Conservation (phyloP, 2,113 vertebrate genomes). For the Paedocypris sp. region DNA sequence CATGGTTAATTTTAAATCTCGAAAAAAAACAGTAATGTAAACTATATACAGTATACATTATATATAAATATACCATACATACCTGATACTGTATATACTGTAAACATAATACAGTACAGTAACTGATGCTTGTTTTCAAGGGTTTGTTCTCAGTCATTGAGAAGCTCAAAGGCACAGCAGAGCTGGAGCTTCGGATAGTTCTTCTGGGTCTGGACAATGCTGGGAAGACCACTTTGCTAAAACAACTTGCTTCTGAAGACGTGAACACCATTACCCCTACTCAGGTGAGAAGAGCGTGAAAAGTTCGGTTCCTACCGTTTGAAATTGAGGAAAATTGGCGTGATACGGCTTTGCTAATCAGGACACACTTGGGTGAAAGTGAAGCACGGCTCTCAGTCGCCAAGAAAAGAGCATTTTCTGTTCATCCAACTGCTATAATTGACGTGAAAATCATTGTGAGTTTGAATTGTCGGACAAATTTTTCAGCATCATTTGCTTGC, state of each 20-base stretch:
- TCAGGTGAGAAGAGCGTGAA: constrained; percentile 58
- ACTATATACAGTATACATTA: too few relatives aligned
- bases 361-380: not conserved
- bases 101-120: not conserved
- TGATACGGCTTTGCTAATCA: not conserved
- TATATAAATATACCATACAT: too few relatives aligned
- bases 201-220: constrained; percentile 79
- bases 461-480: not conserved
- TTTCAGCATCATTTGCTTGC: not conserved
- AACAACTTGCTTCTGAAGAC: constrained; percentile 69
- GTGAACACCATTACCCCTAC: constrained; percentile 78
- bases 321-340: too few relatives aligned
- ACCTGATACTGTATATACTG: too few relatives aligned
- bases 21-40: not conserved
- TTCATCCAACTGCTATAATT: not conserved
- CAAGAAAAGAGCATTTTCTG: not conserved
- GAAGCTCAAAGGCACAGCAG: constrained; percentile 66
- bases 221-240: constrained; percentile 76
- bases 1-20: not conserved
- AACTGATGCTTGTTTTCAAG: constrained; percentile 38
- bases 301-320: too few relatives aligned
- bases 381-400: not conserved
- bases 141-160: constrained; percentile 78
- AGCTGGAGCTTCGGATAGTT: constrained; percentile 73
- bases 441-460: not conserved